Percentiles rank a stretch among this genome's conserved stretches.
Evolutionary conservation across 1,140 invertebrate genomes (phyloP).

Genomic region (Octopus bimaculoides): DNA sequence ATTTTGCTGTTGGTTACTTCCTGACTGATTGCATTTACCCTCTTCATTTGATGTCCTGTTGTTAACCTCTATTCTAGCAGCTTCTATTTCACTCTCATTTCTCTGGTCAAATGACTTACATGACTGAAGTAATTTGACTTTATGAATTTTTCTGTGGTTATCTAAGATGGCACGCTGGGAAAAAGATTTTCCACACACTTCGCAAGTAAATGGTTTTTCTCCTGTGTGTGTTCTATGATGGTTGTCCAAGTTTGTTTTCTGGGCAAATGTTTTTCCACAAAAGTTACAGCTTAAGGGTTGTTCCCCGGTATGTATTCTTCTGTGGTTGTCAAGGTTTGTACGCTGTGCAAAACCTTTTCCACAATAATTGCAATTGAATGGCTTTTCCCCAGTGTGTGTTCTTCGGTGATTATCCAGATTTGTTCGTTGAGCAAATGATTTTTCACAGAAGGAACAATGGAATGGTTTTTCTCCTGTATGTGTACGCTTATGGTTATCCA

Average conservation of each 20-base stretch:
- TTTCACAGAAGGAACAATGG: slow-evolving; percentile 24
- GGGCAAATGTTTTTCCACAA: slow-evolving; percentile 12
- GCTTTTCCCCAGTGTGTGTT: slow-evolving; percentile 37
- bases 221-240: slow-evolving; percentile 67
- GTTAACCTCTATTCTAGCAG: neutral
- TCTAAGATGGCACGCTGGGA: slow-evolving; percentile 12
- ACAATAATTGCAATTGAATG: slow-evolving; percentile 34
- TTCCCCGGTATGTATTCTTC: slow-evolving; percentile 18
- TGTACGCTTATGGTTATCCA: slow-evolving; percentile 23
- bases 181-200: slow-evolving; percentile 81
- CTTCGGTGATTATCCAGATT: slow-evolving; percentile 23
- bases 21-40: neutral
- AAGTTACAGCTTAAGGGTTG: slow-evolving; percentile 14
- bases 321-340: slow-evolving; percentile 17
- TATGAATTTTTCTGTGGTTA: slow-evolving; percentile 15
- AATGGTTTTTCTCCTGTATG: slow-evolving; percentile 26
- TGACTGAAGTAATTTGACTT: neutral
- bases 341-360: slow-evolving; percentile 38
- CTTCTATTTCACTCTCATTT: neutral
- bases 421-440: slow-evolving; percentile 19
- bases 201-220: slow-evolving; percentile 83
- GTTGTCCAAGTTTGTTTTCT: slow-evolving; percentile 18
- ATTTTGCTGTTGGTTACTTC: neutral
- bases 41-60: neutral
- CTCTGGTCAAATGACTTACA: neutral